These are phyloP conservation scores for Mustela lutreola DNA, from an alignment of 2,113 vertebrate genomes.

Conservation along the genomic window DNA sequence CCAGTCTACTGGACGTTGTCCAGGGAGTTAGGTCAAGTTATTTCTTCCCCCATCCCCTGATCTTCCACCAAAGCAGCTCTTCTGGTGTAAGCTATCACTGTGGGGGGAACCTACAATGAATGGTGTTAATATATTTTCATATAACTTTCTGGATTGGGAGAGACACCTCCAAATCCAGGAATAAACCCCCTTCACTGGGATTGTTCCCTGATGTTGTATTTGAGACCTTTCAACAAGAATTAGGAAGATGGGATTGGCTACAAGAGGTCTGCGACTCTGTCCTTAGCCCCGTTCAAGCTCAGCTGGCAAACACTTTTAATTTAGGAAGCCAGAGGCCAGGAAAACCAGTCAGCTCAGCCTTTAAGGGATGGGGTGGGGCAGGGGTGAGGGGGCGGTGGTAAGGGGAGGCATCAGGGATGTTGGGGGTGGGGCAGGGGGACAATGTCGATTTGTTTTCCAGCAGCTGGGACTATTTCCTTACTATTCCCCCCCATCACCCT, in stretches of 20 bases:
- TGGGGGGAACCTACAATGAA: background rate
- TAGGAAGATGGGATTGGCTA: background rate
- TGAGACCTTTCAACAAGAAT: background rate
- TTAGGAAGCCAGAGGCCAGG: conserved; percentile 59
- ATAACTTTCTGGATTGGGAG: background rate
- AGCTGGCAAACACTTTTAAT: conserved; percentile 59
- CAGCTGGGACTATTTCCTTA: conserved; percentile 52
- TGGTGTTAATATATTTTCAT: background rate
- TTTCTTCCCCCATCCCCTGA: background rate
- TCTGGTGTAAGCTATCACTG: background rate
- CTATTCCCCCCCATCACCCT: conserved; percentile 49
- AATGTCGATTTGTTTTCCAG: conserved; percentile 75
- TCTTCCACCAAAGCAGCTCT: conserved; percentile 5
- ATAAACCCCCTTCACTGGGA: background rate
- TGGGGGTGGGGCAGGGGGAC: conserved; percentile 37
- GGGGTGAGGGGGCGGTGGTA: background rate
- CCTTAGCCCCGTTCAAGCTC: background rate
- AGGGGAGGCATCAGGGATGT: background rate
- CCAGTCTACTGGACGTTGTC: background rate
- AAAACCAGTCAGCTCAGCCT: conserved; percentile 59
- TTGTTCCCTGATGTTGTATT: background rate
- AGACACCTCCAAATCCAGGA: background rate
- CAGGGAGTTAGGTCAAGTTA: background rate
- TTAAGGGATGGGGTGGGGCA: background rate
- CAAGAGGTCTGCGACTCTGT: background rate